These are phyloP conservation scores for Lepus oiostolus DNA, from an alignment of 2,797 vertebrate species.

Conservation along the genomic window DNA sequence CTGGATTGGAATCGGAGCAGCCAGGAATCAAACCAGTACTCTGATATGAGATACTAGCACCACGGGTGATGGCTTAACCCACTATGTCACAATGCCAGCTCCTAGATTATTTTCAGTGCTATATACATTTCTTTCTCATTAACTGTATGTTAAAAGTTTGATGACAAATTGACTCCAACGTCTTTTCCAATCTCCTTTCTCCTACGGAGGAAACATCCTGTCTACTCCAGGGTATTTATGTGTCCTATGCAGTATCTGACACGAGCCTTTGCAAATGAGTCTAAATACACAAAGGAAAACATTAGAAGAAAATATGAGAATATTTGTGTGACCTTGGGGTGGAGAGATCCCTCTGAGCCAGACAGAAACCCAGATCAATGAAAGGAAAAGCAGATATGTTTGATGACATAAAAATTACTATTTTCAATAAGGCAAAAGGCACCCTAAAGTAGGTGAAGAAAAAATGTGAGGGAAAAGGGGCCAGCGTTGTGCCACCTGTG, in stretches of 20 bases:
- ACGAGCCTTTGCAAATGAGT: slow-evolving; percentile 5
- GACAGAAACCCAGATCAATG: slow-evolving; percentile 19
- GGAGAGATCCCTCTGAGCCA: background rate
- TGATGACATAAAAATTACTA: background rate
- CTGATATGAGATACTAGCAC: too few species aligned
- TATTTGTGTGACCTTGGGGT: background rate
- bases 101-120: background rate
- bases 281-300: slow-evolving; percentile 23
- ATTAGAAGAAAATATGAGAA: background rate
- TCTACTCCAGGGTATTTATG: background rate
- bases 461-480: background rate
- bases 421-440: background rate
- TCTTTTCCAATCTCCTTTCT: background rate
- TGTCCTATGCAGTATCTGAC: background rate
- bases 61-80: too few species aligned
- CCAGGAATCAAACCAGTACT: too few species aligned
- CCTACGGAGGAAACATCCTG: background rate
- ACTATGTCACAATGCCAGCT: background rate
- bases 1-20: too few species aligned
- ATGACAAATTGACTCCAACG: background rate
- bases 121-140: slow-evolving; percentile 9
- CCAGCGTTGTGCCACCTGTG: too few species aligned
- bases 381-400: background rate
- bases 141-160: background rate
- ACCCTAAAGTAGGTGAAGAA: background rate